Conservation (phyloP, 2,797 vertebrate genomes). For the Sebastes baramenuke region DNA sequence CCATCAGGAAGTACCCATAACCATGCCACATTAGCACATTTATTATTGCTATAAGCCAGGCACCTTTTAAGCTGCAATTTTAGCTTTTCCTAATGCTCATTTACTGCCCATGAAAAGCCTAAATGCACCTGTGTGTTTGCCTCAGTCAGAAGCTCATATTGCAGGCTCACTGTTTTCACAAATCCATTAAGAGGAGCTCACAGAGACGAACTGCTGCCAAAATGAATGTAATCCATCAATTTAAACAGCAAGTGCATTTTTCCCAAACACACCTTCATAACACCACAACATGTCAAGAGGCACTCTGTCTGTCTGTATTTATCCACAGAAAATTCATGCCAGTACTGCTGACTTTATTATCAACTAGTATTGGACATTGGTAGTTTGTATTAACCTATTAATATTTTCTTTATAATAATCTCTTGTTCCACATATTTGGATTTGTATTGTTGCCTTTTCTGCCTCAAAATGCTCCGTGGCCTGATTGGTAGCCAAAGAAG, state of each 20-base stretch:
- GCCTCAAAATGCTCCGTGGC: neutral
- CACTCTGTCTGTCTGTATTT: neutral
- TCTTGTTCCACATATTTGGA: too few species aligned
- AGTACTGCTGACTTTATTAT: neutral
- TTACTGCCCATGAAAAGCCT: neutral
- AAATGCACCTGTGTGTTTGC: slow-evolving; percentile 23
- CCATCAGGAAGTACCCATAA: neutral
- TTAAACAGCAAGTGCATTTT: slow-evolving; percentile 7
- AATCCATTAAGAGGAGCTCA: slow-evolving; percentile 18
- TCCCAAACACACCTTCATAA: slow-evolving; percentile 1
- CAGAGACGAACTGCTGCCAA: neutral
- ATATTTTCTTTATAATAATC: neutral
- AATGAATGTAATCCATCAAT: slow-evolving; percentile 20
- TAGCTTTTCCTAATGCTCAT: slow-evolving; percentile 8
- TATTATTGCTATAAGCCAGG: slow-evolving; percentile 9
- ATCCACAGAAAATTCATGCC: neutral
- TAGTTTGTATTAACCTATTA: neutral
- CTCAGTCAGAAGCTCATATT: slow-evolving; percentile 3
- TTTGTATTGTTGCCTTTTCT: too few species aligned
- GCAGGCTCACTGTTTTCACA: slow-evolving; percentile 11
- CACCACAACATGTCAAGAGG: neutral
- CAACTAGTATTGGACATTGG: neutral
- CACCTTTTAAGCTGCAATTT: slow-evolving; percentile 5
- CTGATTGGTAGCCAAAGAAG: neutral
- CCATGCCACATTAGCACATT: slow-evolving; percentile 22